A percentile compares a stretch with the other conserved stretches of the same genome.
Conservation (phyloP, 1,140 invertebrate species). For the Diorhabda carinulata region DNA sequence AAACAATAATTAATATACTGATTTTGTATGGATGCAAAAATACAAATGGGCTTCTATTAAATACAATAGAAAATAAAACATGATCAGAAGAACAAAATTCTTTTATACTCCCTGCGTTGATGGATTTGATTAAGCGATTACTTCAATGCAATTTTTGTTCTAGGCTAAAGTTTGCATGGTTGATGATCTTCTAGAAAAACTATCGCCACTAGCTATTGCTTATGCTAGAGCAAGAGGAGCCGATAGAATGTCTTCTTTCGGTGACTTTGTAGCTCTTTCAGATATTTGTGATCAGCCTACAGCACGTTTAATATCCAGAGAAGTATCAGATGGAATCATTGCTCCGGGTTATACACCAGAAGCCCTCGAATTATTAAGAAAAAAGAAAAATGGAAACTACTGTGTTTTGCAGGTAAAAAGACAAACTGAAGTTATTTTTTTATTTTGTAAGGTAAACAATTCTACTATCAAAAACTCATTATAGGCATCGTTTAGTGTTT, state of each 20-base stretch:
- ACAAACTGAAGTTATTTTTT: neutral
- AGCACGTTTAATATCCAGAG: slow-evolving; percentile 69
- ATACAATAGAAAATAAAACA: too few species aligned
- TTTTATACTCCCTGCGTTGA: too few species aligned
- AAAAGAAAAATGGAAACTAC: slow-evolving; percentile 93
- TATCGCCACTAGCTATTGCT: slow-evolving; percentile 87
- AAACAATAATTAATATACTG: too few species aligned
- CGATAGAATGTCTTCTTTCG: slow-evolving; percentile 98
- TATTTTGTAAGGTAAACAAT: too few species aligned
- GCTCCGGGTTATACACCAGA: slow-evolving; percentile 84
- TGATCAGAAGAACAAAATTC: too few species aligned
- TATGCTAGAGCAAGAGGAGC: slow-evolving; percentile 95
- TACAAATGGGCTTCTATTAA: too few species aligned
- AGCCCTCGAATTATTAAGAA: slow-evolving; percentile 84
- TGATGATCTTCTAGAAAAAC: slow-evolving; percentile 68
- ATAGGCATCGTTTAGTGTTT: neutral
- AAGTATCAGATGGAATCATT: slow-evolving; percentile 95
- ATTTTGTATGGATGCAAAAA: too few species aligned
- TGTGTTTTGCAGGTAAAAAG: slow-evolving; percentile 74
- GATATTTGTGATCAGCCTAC: slow-evolving; percentile 87
- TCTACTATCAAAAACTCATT: neutral
- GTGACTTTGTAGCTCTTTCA: slow-evolving; percentile 94
- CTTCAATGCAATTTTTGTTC: slow-evolving; percentile 1
- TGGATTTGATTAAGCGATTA: too few species aligned
- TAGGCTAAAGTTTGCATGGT: slow-evolving; percentile 92